Percentiles rank a stretch among this genome's conserved stretches.
phyloP scores from a whole-genome alignment of 2,113 vertebrate species.

The Enhydra lutris region DNA sequence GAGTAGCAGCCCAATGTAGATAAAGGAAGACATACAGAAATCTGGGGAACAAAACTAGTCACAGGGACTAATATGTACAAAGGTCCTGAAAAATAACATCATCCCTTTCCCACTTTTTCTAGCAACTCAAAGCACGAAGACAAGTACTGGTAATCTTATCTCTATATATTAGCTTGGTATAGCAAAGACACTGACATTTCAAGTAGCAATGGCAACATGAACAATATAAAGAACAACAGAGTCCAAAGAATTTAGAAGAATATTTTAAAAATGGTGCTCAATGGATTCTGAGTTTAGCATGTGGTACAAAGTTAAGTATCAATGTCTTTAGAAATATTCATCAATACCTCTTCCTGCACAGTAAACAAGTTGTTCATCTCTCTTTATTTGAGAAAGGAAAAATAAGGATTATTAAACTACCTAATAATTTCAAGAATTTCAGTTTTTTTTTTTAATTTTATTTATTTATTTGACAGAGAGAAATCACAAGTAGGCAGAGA shows the following conservation, averaged over 20 bases:
- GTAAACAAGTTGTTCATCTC: not conserved
- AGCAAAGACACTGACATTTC: not conserved
- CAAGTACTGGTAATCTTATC: not conserved
- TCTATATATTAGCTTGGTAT: not conserved
- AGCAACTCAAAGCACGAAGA: not conserved
- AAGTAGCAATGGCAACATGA: not conserved
- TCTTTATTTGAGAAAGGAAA: constrained; percentile 33
- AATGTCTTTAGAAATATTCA: not conserved
- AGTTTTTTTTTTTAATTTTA: not conserved
- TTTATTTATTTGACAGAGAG: too few species aligned
- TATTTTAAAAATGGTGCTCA: not conserved
- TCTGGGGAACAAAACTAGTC: not conserved
- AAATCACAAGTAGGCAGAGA: too few species aligned
- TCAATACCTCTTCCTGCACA: not conserved
- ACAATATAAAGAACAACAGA: not conserved
- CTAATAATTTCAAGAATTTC: not conserved
- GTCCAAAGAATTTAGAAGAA: not conserved
- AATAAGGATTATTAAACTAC: not conserved
- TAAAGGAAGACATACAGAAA: not conserved
- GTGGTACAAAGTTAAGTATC: not conserved
- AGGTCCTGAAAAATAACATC: not conserved
- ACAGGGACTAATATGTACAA: not conserved
- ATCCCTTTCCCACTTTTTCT: not conserved
- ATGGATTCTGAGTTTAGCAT: not conserved
- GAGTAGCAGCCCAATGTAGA: not conserved